Percentiles rank a stretch among this genome's conserved stretches.
Evolutionary conservation across 2,797 vertebrate species (phyloP).

Genomic region (Alosa sapidissima): DNA sequence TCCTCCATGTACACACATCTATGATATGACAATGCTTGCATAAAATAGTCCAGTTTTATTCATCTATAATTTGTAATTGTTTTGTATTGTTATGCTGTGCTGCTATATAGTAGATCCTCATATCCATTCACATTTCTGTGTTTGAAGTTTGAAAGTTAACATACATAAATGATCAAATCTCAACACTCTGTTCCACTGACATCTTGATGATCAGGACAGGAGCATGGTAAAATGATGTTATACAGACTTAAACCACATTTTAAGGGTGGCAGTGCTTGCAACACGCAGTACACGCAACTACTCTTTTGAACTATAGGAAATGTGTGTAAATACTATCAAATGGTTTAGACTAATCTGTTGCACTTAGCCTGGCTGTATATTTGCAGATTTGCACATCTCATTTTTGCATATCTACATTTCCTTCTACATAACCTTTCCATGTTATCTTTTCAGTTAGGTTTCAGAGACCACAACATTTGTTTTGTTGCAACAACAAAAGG

Average conservation of each 20-base stretch:
- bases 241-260: background rate
- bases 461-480: background rate
- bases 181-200: no score
- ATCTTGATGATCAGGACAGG: no score
- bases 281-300: background rate
- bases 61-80: no score
- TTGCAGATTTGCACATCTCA: background rate
- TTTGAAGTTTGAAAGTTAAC: background rate
- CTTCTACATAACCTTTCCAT: slow-evolving; percentile 11
- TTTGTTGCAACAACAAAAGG: background rate
- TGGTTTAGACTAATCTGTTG: background rate
- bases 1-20: no score
- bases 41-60: no score
- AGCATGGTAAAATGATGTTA: background rate
- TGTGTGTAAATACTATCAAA: background rate
- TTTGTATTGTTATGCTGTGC: background rate
- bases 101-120: background rate
- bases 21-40: no score
- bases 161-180: no score
- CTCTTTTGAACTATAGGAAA: no score
- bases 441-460: background rate
- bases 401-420: slow-evolving; percentile 8
- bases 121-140: background rate
- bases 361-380: background rate
- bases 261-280: background rate